Percentiles rank a stretch among this genome's conserved stretches.
Conservation (phyloP, 2,797 vertebrate species). For the Paratrypauchen microcephalus region DNA sequence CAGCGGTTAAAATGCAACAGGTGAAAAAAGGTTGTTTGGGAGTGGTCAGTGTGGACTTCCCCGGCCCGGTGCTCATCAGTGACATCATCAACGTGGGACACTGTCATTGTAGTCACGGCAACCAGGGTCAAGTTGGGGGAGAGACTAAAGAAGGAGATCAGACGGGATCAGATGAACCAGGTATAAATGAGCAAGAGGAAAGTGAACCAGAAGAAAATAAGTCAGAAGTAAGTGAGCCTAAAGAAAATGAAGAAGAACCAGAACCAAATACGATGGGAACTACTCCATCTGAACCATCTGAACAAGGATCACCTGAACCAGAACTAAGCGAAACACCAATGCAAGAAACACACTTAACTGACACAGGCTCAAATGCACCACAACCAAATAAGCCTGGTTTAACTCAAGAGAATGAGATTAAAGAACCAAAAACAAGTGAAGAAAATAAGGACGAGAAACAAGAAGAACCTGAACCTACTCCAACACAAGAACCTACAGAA, state of each 20-base stretch:
- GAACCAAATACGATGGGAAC: neutral
- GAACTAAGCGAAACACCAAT: neutral
- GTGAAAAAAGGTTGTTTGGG: slow-evolving; percentile 42
- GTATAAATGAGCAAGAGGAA: neutral
- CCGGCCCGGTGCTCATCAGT: slow-evolving; percentile 39
- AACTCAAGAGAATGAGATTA: too few species aligned
- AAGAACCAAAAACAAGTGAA: neutral
- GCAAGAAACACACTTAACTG: neutral
- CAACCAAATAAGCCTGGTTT: too few species aligned
- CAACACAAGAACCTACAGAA: neutral
- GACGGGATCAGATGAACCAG: neutral
- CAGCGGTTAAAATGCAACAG: slow-evolving; percentile 14
- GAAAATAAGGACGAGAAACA: too few species aligned
- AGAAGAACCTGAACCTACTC: neutral
- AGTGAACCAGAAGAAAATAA: neutral
- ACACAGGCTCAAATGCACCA: neutral
- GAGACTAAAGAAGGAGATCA: neutral
- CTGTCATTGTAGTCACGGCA: slow-evolving; percentile 34
- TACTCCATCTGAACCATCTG: too few species aligned
- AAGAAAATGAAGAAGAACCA: accelerated
- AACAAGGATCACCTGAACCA: neutral
- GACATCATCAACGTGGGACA: slow-evolving; percentile 33
- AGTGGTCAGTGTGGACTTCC: slow-evolving; percentile 48
- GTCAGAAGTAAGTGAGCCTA: neutral
- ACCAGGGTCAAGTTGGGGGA: neutral